Conservation (phyloP, 2,797 vertebrate genomes). For the Lacerta bilineata region DNA sequence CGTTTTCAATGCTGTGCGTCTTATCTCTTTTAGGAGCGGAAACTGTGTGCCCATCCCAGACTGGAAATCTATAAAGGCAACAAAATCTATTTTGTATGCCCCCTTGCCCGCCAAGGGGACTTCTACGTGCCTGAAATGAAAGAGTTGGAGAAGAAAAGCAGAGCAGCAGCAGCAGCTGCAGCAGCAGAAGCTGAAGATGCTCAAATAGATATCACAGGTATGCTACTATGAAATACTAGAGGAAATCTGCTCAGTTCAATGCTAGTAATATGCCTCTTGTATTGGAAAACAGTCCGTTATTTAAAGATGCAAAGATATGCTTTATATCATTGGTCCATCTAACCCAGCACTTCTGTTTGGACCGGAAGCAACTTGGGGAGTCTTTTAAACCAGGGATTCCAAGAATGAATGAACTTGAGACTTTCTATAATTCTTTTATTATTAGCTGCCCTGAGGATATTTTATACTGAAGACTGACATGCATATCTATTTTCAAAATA, state of each 20-base stretch:
- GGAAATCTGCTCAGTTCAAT: rapidly evolving
- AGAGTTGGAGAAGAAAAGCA: conserved; percentile 81
- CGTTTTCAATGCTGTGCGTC: background rate
- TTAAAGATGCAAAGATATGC: background rate
- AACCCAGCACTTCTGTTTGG: background rate
- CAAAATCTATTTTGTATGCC: conserved; percentile 90
- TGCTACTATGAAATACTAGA: rapidly evolving
- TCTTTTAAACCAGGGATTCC: background rate
- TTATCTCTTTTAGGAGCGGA: conserved; percentile 84
- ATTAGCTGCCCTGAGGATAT: background rate
- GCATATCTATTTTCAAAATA: background rate
- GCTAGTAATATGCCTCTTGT: background rate
- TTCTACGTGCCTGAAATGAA: conserved; percentile 94
- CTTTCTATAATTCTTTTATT: background rate
- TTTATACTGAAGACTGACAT: background rate
- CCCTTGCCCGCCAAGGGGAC: conserved; percentile 90
- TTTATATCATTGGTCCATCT: background rate
- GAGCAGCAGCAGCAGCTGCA: conserved; percentile 50
- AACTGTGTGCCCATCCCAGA: conserved; percentile 92
- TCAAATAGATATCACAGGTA: conserved; percentile 90
- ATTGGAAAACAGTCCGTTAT: background rate
- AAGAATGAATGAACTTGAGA: background rate
- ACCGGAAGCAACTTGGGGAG: background rate
- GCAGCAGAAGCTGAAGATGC: conserved; percentile 81
- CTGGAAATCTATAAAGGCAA: conserved; percentile 92